These are phyloP conservation scores for Noturus placidus DNA, from an alignment of 2,113 vertebrate genomes.

Conservation along the genomic window DNA sequence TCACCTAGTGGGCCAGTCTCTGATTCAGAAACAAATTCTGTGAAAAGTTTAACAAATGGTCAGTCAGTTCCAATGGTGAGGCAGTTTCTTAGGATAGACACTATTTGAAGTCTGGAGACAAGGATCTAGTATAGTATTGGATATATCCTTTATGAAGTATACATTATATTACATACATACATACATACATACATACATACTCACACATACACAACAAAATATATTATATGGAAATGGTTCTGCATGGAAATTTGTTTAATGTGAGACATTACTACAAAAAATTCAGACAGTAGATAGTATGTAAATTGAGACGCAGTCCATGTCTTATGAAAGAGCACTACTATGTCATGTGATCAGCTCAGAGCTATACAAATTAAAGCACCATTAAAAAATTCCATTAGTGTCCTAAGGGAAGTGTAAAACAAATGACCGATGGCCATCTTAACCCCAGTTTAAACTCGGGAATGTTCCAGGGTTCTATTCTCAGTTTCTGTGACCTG, in stretches of 20 bases:
- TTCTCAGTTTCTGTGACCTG: conserved; percentile 52
- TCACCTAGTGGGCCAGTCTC: not conserved
- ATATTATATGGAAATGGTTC: too few species aligned
- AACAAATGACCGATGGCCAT: conserved; percentile 39
- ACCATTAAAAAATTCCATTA: conserved; percentile 7
- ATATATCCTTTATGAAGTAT: not conserved
- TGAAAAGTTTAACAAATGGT: not conserved
- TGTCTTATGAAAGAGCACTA: not conserved
- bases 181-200: too few species aligned
- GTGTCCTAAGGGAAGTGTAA: conserved; percentile 27
- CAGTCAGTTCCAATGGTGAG: not conserved
- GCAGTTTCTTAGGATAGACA: not conserved
- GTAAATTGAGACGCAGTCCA: not conserved
- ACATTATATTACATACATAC: not conserved
- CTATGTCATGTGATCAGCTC: not conserved
- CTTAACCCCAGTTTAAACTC: conserved; percentile 29
- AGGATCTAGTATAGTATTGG: not conserved
- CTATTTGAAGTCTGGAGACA: not conserved
- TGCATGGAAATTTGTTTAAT: not conserved
- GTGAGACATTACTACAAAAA: not conserved
- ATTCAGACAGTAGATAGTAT: not conserved
- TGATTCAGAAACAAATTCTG: not conserved
- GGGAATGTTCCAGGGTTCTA: conserved; percentile 50
- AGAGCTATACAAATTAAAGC: not conserved
- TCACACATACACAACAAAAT: too few species aligned